Evolutionary conservation across 2,113 vertebrate species (phyloP).

Genomic region (Nothoprocta pentlandii): DNA sequence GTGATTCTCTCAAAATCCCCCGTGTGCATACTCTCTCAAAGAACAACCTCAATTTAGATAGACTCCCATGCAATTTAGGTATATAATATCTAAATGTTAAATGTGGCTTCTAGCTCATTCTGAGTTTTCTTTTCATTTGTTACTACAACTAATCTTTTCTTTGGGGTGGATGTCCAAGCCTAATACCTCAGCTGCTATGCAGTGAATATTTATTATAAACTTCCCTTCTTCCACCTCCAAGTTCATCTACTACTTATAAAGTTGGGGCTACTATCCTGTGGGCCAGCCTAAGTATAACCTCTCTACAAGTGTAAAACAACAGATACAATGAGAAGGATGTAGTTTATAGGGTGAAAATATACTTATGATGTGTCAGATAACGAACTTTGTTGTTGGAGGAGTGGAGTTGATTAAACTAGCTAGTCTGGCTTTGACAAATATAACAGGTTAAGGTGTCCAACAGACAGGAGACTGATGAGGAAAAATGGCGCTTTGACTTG

Average conservation of each 20-base stretch:
- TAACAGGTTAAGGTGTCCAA: background rate
- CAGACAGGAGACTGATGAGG: background rate
- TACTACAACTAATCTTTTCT: background rate
- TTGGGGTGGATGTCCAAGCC: background rate
- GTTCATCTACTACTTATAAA: background rate
- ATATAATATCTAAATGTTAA: background rate
- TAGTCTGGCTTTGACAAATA: background rate
- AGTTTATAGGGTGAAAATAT: background rate
- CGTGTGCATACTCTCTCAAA: background rate
- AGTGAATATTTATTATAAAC: background rate
- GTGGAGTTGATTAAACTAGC: background rate
- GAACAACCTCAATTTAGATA: background rate
- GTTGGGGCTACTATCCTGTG: background rate
- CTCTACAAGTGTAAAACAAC: background rate
- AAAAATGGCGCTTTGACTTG: background rate
- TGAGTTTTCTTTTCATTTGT: conserved; percentile 30
- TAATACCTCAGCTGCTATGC: background rate
- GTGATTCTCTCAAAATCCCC: background rate
- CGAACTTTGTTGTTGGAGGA: background rate
- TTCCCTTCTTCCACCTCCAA: background rate
- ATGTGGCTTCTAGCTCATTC: background rate
- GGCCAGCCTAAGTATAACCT: background rate
- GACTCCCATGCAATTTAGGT: background rate
- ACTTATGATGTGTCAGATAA: background rate
- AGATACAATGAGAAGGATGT: background rate